These are phyloP conservation scores for Andricus quercusramuli DNA, from an alignment of 2,888 invertebrate genomes.

Conservation along the genomic window DNA sequence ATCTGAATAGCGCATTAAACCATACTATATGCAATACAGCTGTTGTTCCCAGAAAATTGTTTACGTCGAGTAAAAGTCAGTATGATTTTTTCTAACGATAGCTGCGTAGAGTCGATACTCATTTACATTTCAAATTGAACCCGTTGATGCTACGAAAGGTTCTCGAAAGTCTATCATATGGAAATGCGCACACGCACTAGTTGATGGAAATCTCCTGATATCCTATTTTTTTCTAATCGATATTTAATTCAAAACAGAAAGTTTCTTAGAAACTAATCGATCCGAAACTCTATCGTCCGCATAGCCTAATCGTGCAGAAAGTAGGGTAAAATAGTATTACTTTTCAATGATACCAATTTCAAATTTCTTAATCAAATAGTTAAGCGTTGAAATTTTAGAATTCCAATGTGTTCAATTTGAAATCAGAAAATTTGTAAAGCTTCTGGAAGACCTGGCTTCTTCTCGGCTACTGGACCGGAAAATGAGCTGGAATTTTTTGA, in stretches of 20 bases:
- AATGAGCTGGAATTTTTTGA: too few relatives aligned
- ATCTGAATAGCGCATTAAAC: conserved; percentile 19
- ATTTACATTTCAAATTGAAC: conserved; percentile 57
- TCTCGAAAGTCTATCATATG: conserved; percentile 56
- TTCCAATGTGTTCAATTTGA: too few relatives aligned
- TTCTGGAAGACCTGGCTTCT: too few relatives aligned
- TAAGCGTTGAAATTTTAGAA: too few relatives aligned
- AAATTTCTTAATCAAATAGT: not conserved
- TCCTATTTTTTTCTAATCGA: conserved; percentile 45
- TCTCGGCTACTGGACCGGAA: too few relatives aligned
- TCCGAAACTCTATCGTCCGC: not conserved
- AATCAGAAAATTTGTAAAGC: too few relatives aligned
- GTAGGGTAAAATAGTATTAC: not conserved
- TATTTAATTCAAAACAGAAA: conserved; percentile 9
- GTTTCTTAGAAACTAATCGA: conserved; percentile 31
- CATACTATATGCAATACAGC: conserved; percentile 27
- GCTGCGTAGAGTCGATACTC: conserved; percentile 45
- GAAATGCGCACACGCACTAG: conserved; percentile 55
- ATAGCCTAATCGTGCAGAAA: conserved; percentile 3
- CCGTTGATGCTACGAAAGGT: conserved; percentile 57
- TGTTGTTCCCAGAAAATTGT: conserved; percentile 24
- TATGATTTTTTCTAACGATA: conserved; percentile 22
- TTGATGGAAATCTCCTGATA: conserved; percentile 55
- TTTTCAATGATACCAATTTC: too few relatives aligned
- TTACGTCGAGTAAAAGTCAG: conserved; percentile 26